Evolutionary conservation across 2,797 vertebrate genomes (phyloP), one percentile per base, ranked within the genome.

Genomic region (Numenius phaeopus): DNA sequence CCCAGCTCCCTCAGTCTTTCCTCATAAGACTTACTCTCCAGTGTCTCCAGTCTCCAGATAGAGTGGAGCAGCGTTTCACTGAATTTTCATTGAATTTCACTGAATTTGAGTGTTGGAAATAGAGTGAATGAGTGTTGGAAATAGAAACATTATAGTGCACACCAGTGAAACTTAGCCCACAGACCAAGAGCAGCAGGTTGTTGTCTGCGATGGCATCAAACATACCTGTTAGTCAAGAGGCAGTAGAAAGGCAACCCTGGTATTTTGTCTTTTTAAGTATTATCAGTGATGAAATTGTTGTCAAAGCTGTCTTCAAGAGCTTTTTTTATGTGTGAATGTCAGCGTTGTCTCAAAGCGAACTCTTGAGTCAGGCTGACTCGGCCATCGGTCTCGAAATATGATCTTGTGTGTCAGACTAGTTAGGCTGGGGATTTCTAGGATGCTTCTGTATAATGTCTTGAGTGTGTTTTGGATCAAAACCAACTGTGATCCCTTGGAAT

Each of bases 301-400:
- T 90, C 95, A 94, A 94, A 96, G 50, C 24, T 79, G 47, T 79
- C 77, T 91, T 32, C 64, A 67, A 83, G 24, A 83, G 30, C 42
- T 37, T 76, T 40, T 64, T 87, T 81, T 70, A 52, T n/a, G 72
- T 46, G 23, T 50, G 86, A 92, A 70, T 55, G 50, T 65, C 93
- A 89, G 78, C n/a, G 22, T 47, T 83, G n/a, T 69, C 80, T 93
- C 78, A 69, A 79, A 84, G 57, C 2, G 2, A 94, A 92, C 61
- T 92, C 61, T 37, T 65, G 70, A 82, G 50, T 82, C 40, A 88
- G 73, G 44, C 24, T 84, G 78, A 89, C 27, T 26, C 59, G 54
- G 27, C 67, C 65, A 50, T 3, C 61, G 14, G 21, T 83, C 91
- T 83, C 47, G 71, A 92, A 95, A n/a, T 59, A 49, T 1, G 29